Conservation (phyloP, 2,113 vertebrate genomes). For the Quiscalus mexicanus region DNA sequence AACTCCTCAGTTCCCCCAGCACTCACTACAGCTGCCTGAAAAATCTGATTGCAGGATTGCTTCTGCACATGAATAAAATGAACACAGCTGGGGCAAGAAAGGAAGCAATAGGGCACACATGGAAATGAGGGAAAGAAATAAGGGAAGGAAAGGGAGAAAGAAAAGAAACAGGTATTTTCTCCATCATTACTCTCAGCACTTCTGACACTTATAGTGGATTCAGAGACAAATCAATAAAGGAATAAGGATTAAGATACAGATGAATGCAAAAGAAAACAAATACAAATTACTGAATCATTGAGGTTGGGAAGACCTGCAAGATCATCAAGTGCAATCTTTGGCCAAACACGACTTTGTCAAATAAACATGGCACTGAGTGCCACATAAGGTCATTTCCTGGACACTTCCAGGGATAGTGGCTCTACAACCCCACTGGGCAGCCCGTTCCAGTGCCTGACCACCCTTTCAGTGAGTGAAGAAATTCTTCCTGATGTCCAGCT, state of each 20-base stretch:
- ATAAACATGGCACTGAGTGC: background rate
- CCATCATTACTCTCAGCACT: background rate
- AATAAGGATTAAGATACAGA: background rate
- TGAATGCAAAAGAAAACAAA: background rate
- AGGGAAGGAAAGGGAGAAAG: background rate
- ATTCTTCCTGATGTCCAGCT: background rate
- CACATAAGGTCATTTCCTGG: background rate
- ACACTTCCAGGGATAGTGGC: background rate
- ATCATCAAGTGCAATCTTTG: background rate
- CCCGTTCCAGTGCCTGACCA: background rate
- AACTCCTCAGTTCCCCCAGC: background rate
- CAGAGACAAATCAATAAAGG: background rate
- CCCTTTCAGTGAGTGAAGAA: background rate
- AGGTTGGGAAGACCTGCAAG: background rate
- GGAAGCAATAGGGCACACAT: accelerated
- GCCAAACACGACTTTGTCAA: background rate
- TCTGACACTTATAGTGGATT: background rate
- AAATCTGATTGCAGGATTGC: background rate
- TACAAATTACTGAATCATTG: accelerated
- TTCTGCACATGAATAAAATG: background rate
- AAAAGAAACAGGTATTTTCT: background rate
- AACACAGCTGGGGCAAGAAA: background rate
- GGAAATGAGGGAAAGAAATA: background rate
- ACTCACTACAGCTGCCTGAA: background rate
- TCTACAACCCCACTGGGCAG: background rate